Evolutionary conservation across 2,888 invertebrate species (phyloP).

Genomic region (Pogonocherus hispidulus): DNA sequence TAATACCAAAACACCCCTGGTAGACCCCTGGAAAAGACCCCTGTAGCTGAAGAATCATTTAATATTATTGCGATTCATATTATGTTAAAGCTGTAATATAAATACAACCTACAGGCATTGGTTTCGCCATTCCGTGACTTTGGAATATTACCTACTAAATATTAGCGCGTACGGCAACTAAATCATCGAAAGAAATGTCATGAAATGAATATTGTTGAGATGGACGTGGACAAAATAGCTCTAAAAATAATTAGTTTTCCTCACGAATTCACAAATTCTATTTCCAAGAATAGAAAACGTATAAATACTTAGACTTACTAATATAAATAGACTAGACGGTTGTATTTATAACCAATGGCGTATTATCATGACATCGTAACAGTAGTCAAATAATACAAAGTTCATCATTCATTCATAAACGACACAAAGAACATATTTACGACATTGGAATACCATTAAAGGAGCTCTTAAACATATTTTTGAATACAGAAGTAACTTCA

Average conservation of each 20-base stretch:
- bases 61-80: background rate
- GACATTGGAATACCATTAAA: too few species aligned
- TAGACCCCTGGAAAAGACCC: too few species aligned
- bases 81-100: background rate
- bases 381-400: too few species aligned
- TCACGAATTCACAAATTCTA: conserved; percentile 6
- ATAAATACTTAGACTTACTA: too few species aligned
- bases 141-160: conserved; percentile 2
- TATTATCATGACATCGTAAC: background rate
- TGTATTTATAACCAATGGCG: background rate
- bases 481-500: too few species aligned
- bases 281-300: background rate
- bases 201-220: background rate
- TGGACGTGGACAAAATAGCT: background rate
- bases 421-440: too few species aligned
- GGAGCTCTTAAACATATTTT: too few species aligned
- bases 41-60: too few species aligned
- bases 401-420: too few species aligned
- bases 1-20: too few species aligned
- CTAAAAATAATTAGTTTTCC: background rate
- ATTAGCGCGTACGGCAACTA: background rate
- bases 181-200: conserved; percentile 1
- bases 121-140: background rate
- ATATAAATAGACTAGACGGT: background rate
- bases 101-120: background rate